Base-by-base conservation (phyloP, 2,888 invertebrate genomes). In the Andrena praecox region DNA sequence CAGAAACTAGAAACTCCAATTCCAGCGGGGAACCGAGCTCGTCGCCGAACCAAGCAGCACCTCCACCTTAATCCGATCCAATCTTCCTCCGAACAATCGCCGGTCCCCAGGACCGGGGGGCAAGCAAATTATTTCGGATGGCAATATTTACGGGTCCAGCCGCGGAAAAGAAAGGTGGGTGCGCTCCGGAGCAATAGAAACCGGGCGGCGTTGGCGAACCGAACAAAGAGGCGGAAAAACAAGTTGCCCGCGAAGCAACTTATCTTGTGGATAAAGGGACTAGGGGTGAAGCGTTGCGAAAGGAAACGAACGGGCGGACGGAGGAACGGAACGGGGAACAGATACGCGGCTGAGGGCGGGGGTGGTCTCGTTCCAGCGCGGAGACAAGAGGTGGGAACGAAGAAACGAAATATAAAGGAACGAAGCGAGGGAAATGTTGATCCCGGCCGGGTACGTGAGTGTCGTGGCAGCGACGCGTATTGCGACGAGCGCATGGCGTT, bases 381-480 rank as follows among this genome's bases (percentile, higher is more conserved):
- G 52, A 50, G 4, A 35, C 24, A 54, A n/a, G 59, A 33, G 29
- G 71, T n/a, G 29, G 67, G 50, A 71, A 78, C 69, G 50, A 56
- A 63, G 67, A 71, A 71, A 80, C 56, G 68, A 76, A 52, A 78
- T 75, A 68, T 59, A 68, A 35, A 50, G 66, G 60, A 69, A 54
- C 64, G 48, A 20, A n/a, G 35, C 68, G 67, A 60, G 24, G 56
- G 70, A 77, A 67, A 80, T 52, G 84, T 80, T 80, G 80, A 85
- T 84, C 71, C 85, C 56, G 16, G n/a, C 10, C 50, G 42, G 54
- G 72, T 85, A 85, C 80, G 85, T 77, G 84, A 84, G 80, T 35
- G 24, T 3, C 67, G 27, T 12, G 60, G 27, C 60, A 68, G 63
- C 54, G 70, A 48, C 54, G 27, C 48, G 48, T 20, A 60, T 27